Conservation (phyloP, 2,888 invertebrate genomes). For the Bugulina stolonifera region DNA sequence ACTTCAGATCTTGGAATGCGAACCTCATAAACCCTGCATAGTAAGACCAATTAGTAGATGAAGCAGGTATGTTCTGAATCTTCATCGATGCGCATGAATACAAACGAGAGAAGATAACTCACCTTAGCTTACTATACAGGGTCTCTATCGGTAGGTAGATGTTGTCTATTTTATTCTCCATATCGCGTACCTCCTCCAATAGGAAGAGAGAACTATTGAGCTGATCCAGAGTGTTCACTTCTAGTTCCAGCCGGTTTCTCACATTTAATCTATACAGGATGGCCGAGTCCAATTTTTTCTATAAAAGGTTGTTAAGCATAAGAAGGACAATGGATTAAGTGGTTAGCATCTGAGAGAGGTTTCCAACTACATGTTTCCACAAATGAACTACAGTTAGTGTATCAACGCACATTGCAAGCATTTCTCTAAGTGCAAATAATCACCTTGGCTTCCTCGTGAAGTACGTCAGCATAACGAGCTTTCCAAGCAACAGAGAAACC, state of each 20-base stretch:
- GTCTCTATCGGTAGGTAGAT: constrained; percentile 53
- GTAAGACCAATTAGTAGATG: too few relatives aligned
- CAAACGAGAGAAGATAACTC: too few relatives aligned
- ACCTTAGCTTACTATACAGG: constrained; percentile 49
- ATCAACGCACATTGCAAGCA: too few relatives aligned
- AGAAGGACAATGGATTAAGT: too few relatives aligned
- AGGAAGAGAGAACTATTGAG: constrained; percentile 51
- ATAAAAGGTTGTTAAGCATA: too few relatives aligned
- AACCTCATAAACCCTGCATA: constrained; percentile 46
- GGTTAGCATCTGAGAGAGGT: too few relatives aligned
- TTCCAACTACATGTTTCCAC: too few relatives aligned
- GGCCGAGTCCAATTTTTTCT: constrained; percentile 49
- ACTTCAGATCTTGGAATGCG: constrained; percentile 48
- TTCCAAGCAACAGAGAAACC: constrained; percentile 53
- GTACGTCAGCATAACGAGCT: constrained; percentile 48
- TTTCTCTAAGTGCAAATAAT: too few relatives aligned
- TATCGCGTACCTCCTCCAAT: constrained; percentile 51
- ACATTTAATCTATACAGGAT: constrained; percentile 46
- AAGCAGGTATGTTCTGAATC: too few relatives aligned
- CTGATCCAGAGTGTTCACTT: constrained; percentile 50
- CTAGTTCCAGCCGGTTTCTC: constrained; percentile 42
- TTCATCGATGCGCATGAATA: too few relatives aligned
- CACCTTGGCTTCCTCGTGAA: constrained; percentile 52
- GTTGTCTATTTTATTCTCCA: constrained; percentile 53
- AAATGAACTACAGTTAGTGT: too few relatives aligned